Evolutionary conservation across 1,140 invertebrate species (phyloP), one percentile per base, ranked within the genome.

Genomic region (Drosophila grimshawi): DNA sequence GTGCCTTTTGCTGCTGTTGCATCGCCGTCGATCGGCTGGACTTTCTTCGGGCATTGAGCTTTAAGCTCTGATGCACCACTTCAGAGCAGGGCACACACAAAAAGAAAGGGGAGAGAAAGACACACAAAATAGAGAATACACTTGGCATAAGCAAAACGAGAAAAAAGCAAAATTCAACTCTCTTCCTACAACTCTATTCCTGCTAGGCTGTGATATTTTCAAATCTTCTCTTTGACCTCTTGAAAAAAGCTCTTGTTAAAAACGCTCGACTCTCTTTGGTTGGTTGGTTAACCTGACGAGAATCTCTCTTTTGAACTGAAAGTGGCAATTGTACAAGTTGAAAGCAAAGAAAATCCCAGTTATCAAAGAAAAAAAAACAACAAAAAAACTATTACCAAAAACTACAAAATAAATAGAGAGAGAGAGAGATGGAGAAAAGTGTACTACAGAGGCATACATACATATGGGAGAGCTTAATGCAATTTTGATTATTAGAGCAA

Each of bases 341-440:
- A 78, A 78, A 76, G 51, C 66, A 67, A 62, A 59, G 61, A 52
- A 71, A 39, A 76, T 52, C 76, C 73, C 62, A 76, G 52, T 49
- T 71, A 19, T 19, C 19, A 19, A 19, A 19, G 19, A 19, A 19
- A 19, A 19, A 19, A 1, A 19, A 19, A n/a, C n/a, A 19, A 19
- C 63, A 67, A 72, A 60, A 37, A 71, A 41, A 53, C 74, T 64
- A 61, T 72, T 76, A 76, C 67, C 73, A 60, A 61, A 19, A 76
- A 79, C 66, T 74, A 80, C 73, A 74, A 62, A 74, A 57, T 74
- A 69, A 62, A 62, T 74, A 74, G 19, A 19, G 19, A 74, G 19
- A 19, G 19, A 74, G 30, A 74, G 19, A 74, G 11, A 62, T 46
- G 49, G 8, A 55, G 46, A 55, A 52, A 51, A 19, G 45, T 60